Percentiles rank a stretch among this genome's conserved stretches.
Conservation (phyloP, 2,888 invertebrate genomes). For the Adelphocoris suturalis region DNA sequence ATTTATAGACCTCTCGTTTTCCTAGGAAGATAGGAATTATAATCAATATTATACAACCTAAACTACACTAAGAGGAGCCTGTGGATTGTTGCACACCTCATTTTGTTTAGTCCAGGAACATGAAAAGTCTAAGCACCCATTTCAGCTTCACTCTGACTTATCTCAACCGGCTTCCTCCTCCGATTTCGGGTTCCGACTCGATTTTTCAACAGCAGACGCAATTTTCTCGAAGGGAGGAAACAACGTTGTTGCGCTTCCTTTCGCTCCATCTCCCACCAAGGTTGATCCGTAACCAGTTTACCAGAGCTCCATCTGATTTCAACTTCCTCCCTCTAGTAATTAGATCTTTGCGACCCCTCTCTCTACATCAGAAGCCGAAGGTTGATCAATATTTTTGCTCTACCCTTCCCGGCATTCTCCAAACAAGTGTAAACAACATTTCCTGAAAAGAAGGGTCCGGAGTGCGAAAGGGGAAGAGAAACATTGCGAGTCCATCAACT, state of each 20-base stretch:
- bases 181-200: slow-evolving; percentile 8
- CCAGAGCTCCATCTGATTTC: slow-evolving; percentile 16
- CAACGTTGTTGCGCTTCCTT: neutral
- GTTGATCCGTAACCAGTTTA: slow-evolving; percentile 39
- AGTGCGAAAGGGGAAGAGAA: neutral
- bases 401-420: neutral
- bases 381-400: slow-evolving; percentile 26
- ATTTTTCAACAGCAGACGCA: slow-evolving; percentile 6
- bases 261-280: slow-evolving; percentile 8
- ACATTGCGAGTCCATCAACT: slow-evolving; percentile 34
- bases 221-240: neutral
- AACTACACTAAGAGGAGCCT: no score
- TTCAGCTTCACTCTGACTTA: neutral
- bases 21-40: no score
- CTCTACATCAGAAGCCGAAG: neutral
- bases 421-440: slow-evolving; percentile 42
- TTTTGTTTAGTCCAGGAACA: no score
- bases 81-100: no score
- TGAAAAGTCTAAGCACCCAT: no score
- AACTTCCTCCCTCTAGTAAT: slow-evolving; percentile 34
- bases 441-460: slow-evolving; percentile 2
- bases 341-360: slow-evolving; percentile 18
- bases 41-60: no score
- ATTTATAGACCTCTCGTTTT: no score
- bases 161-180: neutral